Evolutionary conservation across 2,113 vertebrate species (phyloP).

Genomic region (Todiramphus chloris): DNA sequence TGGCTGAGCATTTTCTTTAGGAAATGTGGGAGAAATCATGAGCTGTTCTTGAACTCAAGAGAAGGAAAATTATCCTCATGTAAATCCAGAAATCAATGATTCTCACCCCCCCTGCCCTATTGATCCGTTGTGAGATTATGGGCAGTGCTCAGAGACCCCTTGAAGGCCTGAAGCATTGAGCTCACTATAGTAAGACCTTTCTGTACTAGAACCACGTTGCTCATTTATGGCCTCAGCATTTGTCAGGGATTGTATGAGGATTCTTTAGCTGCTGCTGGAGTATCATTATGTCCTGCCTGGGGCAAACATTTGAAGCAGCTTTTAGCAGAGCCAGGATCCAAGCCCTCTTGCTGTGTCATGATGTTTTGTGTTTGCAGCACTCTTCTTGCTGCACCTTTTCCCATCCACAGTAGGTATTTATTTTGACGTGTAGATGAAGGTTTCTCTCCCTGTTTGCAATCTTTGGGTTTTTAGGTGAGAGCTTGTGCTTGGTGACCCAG

Average conservation of each 20-base stretch:
- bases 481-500: not conserved
- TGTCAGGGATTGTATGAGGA: not conserved
- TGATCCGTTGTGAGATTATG: not conserved
- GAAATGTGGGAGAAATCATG: not conserved
- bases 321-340: not conserved
- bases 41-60: not conserved
- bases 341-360: rapidly evolving
- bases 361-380: not conserved
- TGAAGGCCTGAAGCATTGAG: not conserved
- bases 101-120: not conserved
- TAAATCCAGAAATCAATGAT: not conserved
- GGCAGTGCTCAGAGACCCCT: not conserved
- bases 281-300: not conserved
- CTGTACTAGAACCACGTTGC: not conserved
- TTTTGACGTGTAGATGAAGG: not conserved
- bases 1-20: not conserved
- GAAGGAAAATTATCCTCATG: rapidly evolving
- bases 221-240: not conserved
- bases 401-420: not conserved
- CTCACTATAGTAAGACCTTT: not conserved
- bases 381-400: rapidly evolving
- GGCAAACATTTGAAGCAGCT: not conserved
- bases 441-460: not conserved
- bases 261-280: not conserved
- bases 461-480: not conserved